Evolutionary conservation across 2,888 invertebrate species (phyloP).

Genomic region (Panopea generosa): DNA sequence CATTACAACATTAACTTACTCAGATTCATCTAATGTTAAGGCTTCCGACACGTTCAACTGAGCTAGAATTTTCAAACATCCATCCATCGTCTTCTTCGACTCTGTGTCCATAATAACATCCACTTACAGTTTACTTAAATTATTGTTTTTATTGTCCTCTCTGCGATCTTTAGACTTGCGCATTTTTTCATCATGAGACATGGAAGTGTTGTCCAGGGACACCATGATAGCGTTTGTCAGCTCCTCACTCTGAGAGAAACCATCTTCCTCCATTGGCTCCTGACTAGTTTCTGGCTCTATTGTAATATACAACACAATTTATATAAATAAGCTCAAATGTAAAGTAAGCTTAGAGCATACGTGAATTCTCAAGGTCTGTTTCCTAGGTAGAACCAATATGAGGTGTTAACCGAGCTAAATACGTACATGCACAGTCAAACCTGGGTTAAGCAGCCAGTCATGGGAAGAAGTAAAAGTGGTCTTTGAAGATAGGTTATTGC

Average conservation of each 20-base stretch:
- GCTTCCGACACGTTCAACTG: constrained; percentile 77
- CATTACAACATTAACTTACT: constrained; percentile 81
- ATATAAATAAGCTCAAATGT: too few species aligned
- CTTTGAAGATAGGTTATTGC: too few species aligned
- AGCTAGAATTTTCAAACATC: constrained; percentile 79
- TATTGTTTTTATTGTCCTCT: constrained; percentile 20
- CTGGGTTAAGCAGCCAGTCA: too few species aligned
- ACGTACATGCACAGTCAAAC: too few species aligned
- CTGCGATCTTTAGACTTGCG: constrained; percentile 31
- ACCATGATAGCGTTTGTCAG: constrained; percentile 2
- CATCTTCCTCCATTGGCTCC: constrained; percentile 48
- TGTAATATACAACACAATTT: too few species aligned
- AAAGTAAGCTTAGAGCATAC: too few species aligned
- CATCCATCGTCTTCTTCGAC: constrained; percentile 77
- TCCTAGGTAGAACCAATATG: too few species aligned
- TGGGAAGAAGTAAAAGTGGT: too few species aligned
- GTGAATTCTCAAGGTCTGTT: too few species aligned
- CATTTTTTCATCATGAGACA: constrained; percentile 16
- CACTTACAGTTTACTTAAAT: constrained; percentile 66
- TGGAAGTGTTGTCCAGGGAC: background rate
- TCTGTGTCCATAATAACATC: constrained; percentile 73
- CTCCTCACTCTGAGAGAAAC: constrained; percentile 16
- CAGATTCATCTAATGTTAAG: constrained; percentile 75
- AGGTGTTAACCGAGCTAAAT: too few species aligned
- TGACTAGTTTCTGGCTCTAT: constrained; percentile 28